Conservation (phyloP, 1,140 invertebrate genomes). For the Cyclargus thomasi region DNA sequence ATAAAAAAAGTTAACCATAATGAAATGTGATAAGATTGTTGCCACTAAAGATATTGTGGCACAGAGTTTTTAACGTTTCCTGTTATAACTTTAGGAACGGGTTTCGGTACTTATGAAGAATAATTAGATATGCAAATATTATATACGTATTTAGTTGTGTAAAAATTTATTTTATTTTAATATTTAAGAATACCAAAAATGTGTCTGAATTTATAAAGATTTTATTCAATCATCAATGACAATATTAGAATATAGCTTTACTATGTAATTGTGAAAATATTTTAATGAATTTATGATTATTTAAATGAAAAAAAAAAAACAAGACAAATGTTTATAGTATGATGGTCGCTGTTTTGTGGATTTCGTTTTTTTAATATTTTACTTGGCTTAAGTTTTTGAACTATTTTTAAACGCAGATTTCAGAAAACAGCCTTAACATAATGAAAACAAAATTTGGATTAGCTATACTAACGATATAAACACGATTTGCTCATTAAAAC, state of each 20-base stretch:
- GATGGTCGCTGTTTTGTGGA: neutral
- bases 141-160: neutral
- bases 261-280: neutral
- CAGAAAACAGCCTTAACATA: neutral
- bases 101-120: slow-evolving; percentile 4
- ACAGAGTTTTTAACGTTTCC: neutral
- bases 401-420: neutral
- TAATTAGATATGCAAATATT: neutral
- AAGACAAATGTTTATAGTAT: neutral
- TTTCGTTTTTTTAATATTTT: neutral
- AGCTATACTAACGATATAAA: neutral
- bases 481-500: slow-evolving; percentile 5
- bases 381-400: neutral
- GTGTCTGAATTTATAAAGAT: slow-evolving; percentile 2
- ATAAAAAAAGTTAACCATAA: neutral
- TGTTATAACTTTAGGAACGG: neutral
- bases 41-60: neutral
- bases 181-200: slow-evolving; percentile 10
- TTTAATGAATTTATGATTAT: neutral
- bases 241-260: neutral
- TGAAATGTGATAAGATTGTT: slow-evolving; percentile 5
- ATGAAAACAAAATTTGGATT: neutral
- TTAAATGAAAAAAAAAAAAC: neutral
- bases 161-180: neutral
- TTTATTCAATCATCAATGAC: neutral